These are phyloP conservation scores for Cryptotermes secundus DNA, from an alignment of 1,140 invertebrate species.

Conservation along the genomic window DNA sequence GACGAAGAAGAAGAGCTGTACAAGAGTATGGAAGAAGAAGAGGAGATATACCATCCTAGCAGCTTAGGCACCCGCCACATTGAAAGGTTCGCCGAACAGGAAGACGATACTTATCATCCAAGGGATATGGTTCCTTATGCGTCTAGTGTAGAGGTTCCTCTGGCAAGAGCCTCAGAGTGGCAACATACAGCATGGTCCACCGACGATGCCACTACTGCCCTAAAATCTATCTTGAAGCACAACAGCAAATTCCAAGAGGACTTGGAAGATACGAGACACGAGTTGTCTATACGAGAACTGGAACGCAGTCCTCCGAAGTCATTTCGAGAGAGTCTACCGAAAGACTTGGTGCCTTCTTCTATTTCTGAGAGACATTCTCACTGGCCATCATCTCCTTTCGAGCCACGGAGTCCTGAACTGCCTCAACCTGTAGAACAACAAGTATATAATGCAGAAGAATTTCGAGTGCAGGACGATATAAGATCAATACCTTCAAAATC, in stretches of 20 bases:
- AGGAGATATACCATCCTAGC: background rate
- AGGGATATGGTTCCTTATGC: constrained; percentile 33
- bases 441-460: background rate
- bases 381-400: background rate
- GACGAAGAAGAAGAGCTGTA: constrained; percentile 50
- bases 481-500: background rate
- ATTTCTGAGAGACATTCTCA: background rate
- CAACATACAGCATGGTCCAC: background rate
- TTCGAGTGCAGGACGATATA: no score
- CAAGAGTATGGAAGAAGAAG: constrained; percentile 41
- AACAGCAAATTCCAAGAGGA: background rate
- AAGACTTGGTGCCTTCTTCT: background rate
- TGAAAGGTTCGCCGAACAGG: constrained; percentile 19
- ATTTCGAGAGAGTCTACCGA: background rate
- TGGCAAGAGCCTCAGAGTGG: background rate
- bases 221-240: constrained; percentile 24
- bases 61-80: background rate
- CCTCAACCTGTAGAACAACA: background rate
- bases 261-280: background rate
- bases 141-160: background rate
- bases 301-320: background rate
- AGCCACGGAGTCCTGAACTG: background rate
- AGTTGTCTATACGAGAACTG: background rate
- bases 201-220: background rate
- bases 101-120: constrained; percentile 41